Evolutionary conservation across 1,140 invertebrate species (phyloP).

Genomic region (Cheumatopsyche charites): DNA sequence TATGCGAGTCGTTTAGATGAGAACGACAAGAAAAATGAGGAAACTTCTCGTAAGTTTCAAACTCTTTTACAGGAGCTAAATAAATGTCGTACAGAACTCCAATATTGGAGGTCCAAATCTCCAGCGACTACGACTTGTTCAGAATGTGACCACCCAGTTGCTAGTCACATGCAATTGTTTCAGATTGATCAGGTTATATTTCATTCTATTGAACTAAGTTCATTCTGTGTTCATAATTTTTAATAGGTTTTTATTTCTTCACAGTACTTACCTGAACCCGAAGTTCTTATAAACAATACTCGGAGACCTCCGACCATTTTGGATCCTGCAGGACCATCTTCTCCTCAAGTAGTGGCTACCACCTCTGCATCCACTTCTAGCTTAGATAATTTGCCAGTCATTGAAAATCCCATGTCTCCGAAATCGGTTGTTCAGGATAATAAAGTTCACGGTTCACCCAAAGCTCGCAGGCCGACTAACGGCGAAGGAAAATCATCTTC

Average conservation of each 20-base stretch:
- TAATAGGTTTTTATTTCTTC: slow-evolving; percentile 18
- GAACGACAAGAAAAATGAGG: slow-evolving; percentile 88
- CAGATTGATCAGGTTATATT: slow-evolving; percentile 39
- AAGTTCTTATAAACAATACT: background rate
- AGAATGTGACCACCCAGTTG: slow-evolving; percentile 56
- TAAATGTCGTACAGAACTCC: slow-evolving; percentile 87
- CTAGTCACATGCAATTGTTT: slow-evolving; percentile 36
- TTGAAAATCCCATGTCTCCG: slow-evolving; percentile 44
- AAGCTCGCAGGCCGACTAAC: slow-evolving; percentile 40
- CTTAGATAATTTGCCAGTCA: background rate
- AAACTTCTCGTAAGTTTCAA: slow-evolving; percentile 85
- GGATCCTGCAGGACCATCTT: slow-evolving; percentile 29
- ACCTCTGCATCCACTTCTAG: slow-evolving; percentile 1
- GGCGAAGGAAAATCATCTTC: slow-evolving; percentile 20
- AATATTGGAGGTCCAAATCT: slow-evolving; percentile 87
- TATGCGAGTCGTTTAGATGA: slow-evolving; percentile 83
- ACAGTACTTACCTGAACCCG: slow-evolving; percentile 18
- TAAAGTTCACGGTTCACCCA: slow-evolving; percentile 43
- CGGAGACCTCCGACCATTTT: slow-evolving; percentile 31
- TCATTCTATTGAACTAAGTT: background rate
- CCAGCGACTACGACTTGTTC: slow-evolving; percentile 67
- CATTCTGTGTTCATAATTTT: background rate
- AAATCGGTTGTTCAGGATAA: slow-evolving; percentile 23
- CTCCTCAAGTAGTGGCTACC: background rate
- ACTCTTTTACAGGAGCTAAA: slow-evolving; percentile 87